Base-by-base conservation (phyloP, 1,140 invertebrate genomes). In the Atopsyche davidsoni region DNA sequence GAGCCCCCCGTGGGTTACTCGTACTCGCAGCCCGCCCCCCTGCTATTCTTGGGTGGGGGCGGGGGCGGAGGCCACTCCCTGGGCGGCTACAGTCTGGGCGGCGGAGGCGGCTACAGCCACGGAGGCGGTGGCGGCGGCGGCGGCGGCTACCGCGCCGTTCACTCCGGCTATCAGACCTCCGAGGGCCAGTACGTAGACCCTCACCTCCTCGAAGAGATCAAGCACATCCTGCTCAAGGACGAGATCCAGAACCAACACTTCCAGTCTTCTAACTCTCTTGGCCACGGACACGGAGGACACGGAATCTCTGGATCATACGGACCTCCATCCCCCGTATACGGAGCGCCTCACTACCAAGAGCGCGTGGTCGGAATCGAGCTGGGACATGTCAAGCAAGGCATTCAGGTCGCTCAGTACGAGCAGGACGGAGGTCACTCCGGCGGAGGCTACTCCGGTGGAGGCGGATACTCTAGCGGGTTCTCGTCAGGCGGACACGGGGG, bases 101-200 rank as follows among this genome's bases (percentile, higher is more conserved):
- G 57, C 2, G 51, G 57, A 39, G 54, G 64, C 57, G 54, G 64
- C 47, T 61, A 16, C 38, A 68, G 72, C n/a, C 68, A 72, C 32
- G 64, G 64, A 7, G 60, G 59, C 13, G 68, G 68, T n/a, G 65
- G 68, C 4, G 72, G 74, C 2, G 76, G 79, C 28, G 82, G 85
- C 11, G 85, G 85, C 32, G 81, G 83, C 42, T 88, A 86, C 72
- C 75, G 75, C 51, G 76, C 80, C 32, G 86, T 87, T 1, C 81
- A 83, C 14, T 73, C 79, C 36, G 86, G 86, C 43, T 79, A 80
- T 63, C 82, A 85, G 57, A 83, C 80, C 42, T 83, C 75, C 53
- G 87, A 90, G 63, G 87, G 87, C 38, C 82, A 83, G 59, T 79
- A 82, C 66, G 84, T 90, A 36, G 86, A 89, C 68, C 77, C 78